Evolutionary conservation across 2,113 vertebrate species (phyloP), one percentile per base, ranked within the genome.

Genomic region (Chionomys nivalis): DNA sequence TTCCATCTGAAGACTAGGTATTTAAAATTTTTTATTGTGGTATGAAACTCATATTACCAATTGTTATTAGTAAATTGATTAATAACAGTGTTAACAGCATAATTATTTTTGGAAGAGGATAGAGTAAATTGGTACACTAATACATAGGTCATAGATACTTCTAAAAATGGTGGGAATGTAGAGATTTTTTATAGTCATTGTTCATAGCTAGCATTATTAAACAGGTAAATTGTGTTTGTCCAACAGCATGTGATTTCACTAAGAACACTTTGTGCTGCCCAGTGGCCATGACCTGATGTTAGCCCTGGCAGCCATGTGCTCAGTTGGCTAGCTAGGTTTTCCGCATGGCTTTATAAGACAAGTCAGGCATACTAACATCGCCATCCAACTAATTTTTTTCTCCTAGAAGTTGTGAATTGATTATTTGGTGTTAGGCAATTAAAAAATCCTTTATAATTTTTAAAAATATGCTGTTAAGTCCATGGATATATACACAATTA

Each of bases 251-350:
- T 1, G n/a, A 17, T 31, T 65, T 65, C 44, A 39, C 33, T 70
- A 65, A 79, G 39, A 31, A 6, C 24, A 14, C 7, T 26, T 49
- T 24, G 17, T 3, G 7, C 17, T 83, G 55, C 58, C 7, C 9
- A 3, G 0, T 12, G 3, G 24, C 42, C 24, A 31, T 11, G 21
- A 12, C 14, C 58, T 6, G 0, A 52, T 13, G 7, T 14, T 72
- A 17, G 49, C 21, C 19, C 28, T 12, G 0, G 14, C 23, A 21
- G 28, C 5, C 0, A 0, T 16, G 5, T 3, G 47, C 21, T 66
- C 16, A 0, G 10, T 44, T 68, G 16, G 12, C 1, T 24, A 1
- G 3, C 2, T 16, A 2, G 0, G 5, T 16, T 49, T 85, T 61
- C 19, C 0, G 1, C 39, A 52, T 0, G 2, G 0, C 12, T 44